Percentiles rank a stretch among this genome's conserved stretches.
Conservation (phyloP, 1,140 invertebrate genomes). For the Drosophila orosa region DNA sequence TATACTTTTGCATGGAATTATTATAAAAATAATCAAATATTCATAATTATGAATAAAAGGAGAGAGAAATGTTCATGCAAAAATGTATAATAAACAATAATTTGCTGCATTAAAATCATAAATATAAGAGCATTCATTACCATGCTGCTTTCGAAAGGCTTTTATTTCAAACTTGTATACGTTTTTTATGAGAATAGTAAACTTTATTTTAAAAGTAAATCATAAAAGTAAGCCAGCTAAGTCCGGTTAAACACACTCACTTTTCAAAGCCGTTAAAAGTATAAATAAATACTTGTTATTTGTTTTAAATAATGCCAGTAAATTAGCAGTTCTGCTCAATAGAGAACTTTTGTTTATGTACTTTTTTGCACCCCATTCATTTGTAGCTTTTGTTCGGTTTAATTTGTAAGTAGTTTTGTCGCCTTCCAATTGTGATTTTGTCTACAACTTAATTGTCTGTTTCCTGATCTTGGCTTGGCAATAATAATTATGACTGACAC, state of each 20-base stretch:
- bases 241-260: not conserved
- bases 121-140: no score
- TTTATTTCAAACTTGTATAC: not conserved
- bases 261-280: slow-evolving; percentile 5
- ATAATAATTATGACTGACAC: slow-evolving; percentile 29
- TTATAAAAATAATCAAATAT: not conserved
- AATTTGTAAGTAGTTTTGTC: slow-evolving; percentile 17
- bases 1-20: not conserved
- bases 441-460: slow-evolving; percentile 18
- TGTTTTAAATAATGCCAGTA: slow-evolving; percentile 12
- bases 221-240: not conserved
- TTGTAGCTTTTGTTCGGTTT: slow-evolving; percentile 21
- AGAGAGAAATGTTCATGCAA: not conserved
- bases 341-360: slow-evolving; percentile 9
- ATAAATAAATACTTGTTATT: slow-evolving; percentile 7
- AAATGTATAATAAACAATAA: no score
- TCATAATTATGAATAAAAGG: not conserved
- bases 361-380: slow-evolving; percentile 2
- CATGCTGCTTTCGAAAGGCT: not conserved
- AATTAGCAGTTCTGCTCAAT: slow-evolving; percentile 25
- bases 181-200: not conserved
- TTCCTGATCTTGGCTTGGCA: slow-evolving; percentile 23
- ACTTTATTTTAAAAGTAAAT: not conserved
- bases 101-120: no score
- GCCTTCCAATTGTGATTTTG: slow-evolving; percentile 23